Evolutionary conservation across 2,888 invertebrate genomes (phyloP), one percentile per base, ranked within the genome.

Genomic region (Lycophotia porphyrea): DNA sequence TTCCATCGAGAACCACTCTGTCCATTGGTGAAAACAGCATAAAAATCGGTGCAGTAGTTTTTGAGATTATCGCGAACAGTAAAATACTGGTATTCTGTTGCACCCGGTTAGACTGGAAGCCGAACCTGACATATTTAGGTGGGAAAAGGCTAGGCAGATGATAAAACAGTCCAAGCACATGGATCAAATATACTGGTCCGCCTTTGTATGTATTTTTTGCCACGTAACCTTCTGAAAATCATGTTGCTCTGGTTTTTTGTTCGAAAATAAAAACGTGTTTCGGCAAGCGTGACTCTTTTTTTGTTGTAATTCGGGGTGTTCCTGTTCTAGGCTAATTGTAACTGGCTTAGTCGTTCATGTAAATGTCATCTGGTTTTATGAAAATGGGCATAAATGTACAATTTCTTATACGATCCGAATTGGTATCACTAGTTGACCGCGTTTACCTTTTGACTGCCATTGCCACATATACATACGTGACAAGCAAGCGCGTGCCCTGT

Each of bases 171-270:
- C 31, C 5, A 15, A 34, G 11, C 44, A 27, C 18, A 21, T n/a
- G n/a, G 44, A 11, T 42, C 55, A 15, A 64, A 34, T 18, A 36
- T 1, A 9, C 15, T 74, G 36, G 67, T 58, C 0, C 7, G 4
- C 9, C 31, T 15, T 80, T 79, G 74, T 79, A 52, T 79, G 49
- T 74, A 58, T 64, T 80, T 79, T 74, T 74, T 74, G 49, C 64
- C 1, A 36, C 15, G 31, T 47, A 64, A 58, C 80, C 80, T 68
- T 74, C 74, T 36, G n/a, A n/a, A 58, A 58, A 49, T 9, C 21
- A 5, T 74, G 80, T 80, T 74, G 74, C 68, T 64, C 68, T 21
- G 74, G 15, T 27, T 74, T 74, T 80, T 80, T 79, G 21, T 36
- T 9, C n/a, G n/a, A n/a, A 64, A 49, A 49, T 64, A 47, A 49